Base-by-base conservation (phyloP, 2,888 invertebrate genomes). In the Mechanitis mazaeus region DNA sequence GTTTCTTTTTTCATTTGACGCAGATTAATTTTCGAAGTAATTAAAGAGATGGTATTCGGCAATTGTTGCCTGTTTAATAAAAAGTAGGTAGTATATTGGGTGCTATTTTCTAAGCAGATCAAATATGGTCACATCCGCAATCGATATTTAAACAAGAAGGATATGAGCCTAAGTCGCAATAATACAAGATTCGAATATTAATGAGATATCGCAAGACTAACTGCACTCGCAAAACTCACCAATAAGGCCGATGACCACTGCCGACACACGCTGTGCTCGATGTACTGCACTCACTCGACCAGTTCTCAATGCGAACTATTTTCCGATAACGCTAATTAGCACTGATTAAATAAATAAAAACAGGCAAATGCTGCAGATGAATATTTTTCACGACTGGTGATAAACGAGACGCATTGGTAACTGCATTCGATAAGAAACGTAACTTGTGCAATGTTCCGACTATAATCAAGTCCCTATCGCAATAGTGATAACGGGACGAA, bases 191-290 rank as follows among this genome's bases (percentile, higher is more conserved):
- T 75, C 78, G 89, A 88, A 89, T 89, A 88, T 86, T 87, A 88
- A 89, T 88, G 84, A 78, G 84, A 80, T 55, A 78, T 83, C 84
- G 81, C 79, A 81, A 84, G 81, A 83, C 76, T 87, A 88, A 87
- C 89, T 84, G 89, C 87, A 87, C 86, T 88, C 85, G 86, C 88
- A 83, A 87, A 88, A 87, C 87, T 85, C 74, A 86, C 84, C 85
- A 81, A 75, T 76, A 75, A 84, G 88, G 89, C 83, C 89, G 88
- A 84, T 88, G 89, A 90, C 89, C 89, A 88, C 75, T 63, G 72
- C 74, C 77, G 78, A 79, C 81, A 77, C 77, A 72, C 75, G 66
- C 72, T 68, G 66, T 56, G 74, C 69, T 68, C 73, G 68, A 72
- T 72, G 75, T 71, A 69, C 70, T 72, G 72, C 77, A 75, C 74